These are phyloP conservation scores for Drosophila rhopaloa DNA, from an alignment of 1,140 invertebrate species.

Conservation along the genomic window DNA sequence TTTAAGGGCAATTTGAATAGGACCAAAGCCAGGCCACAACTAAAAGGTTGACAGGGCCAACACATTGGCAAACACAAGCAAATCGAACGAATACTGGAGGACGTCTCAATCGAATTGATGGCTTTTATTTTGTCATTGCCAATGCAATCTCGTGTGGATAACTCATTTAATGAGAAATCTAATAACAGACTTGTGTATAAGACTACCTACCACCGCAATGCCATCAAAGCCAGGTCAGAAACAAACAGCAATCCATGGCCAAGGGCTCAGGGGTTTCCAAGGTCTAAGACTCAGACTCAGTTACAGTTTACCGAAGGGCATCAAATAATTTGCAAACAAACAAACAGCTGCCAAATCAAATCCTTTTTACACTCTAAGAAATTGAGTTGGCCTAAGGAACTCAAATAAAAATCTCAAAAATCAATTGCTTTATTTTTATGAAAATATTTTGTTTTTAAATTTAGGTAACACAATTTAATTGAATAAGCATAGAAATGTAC, in stretches of 20 bases:
- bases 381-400: no score
- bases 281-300: conserved; percentile 19
- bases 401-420: no score
- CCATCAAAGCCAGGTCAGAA: conserved; percentile 30
- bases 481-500: no score
- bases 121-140: conserved; percentile 55
- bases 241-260: conserved; percentile 1
- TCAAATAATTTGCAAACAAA: conserved; percentile 76
- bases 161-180: conserved; percentile 77
- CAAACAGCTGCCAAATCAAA: conserved; percentile 65
- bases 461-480: no score
- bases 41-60: conserved; percentile 14
- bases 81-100: neutral
- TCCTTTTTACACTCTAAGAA: conserved; percentile 5
- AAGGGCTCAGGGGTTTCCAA: neutral
- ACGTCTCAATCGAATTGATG: conserved; percentile 70
- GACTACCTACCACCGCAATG: conserved; percentile 28
- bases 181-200: conserved; percentile 48
- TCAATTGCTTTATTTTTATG: no score
- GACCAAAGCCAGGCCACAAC: conserved; percentile 17
- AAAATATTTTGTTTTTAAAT: no score
- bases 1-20: conserved; percentile 72
- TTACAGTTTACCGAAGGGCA: conserved; percentile 64
- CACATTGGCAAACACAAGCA: neutral
- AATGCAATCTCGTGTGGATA: conserved; percentile 67